Base-by-base conservation (phyloP, 2,888 invertebrate genomes). In the Limnephilus lunatus region DNA sequence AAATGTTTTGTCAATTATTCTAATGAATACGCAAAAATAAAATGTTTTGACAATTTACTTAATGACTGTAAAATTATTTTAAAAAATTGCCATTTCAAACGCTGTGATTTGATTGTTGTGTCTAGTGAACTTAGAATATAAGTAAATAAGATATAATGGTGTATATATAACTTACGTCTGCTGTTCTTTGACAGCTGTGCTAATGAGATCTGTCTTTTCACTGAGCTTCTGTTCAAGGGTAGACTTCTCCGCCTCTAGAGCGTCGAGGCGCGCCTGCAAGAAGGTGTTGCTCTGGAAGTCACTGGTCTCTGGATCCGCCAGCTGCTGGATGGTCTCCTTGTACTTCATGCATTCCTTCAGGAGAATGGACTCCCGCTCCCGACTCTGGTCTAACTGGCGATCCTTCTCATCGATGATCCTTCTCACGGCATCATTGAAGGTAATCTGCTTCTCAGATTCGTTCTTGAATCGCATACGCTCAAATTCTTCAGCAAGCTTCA, bases 401-500 rank as follows among this genome's bases (percentile, higher is more conserved):
- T 98, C 98, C 95, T 98, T 98, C 94, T 98, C 98, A 7, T 97
- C 96, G 11, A 97, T 95, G 89, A 98, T 96, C 53, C 97, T 96
- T 68, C 97, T 97, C 9, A 97, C 96, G 39, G 97, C 96, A 94
- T 97, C 97, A 94, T 97, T 97, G 94, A 97, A 97, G 93, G 95
- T 95, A 90, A 95, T 96, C 95, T 97, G 96, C 94, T 96, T 97
- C 87, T 97, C 97, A 2, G 96, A 95, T 91, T 96, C 96, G 92
- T 94, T 96, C 94, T 92, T 96, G 96, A 80, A 96, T 94, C 85
- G 32, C 32, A 95, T 94, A n/a, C 68, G 68, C 44, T 94, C 94
- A n/a, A 96, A 94, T 94, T 96, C 96, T 94, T 95, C 95, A 19
- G 95, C 95, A 90, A 96, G 94, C 82, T 95, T 95, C 14, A 94